These are phyloP conservation scores for Drosophila ustulata DNA, from an alignment of 2,888 invertebrate species.

Conservation along the genomic window DNA sequence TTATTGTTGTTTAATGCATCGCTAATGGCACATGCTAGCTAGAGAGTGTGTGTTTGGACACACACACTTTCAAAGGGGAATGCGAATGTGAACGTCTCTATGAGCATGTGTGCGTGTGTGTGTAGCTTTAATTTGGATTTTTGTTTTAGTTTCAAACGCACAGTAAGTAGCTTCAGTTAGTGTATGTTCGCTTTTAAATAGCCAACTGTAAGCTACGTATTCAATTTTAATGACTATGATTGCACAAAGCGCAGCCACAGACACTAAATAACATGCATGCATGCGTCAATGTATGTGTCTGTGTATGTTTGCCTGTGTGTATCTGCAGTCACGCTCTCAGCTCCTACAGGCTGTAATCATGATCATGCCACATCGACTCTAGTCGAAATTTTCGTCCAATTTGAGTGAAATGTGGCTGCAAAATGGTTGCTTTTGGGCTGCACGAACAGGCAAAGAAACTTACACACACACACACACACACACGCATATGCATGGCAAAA, in stretches of 20 bases:
- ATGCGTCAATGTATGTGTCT: too few species aligned
- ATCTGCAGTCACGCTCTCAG: slow-evolving; percentile 55
- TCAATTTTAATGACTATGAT: slow-evolving; percentile 74
- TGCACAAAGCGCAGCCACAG: slow-evolving; percentile 66
- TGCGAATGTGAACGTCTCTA: slow-evolving; percentile 26
- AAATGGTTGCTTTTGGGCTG: slow-evolving; percentile 16
- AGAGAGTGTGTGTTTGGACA: slow-evolving; percentile 14
- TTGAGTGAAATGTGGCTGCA: slow-evolving; percentile 42
- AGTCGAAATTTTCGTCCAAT: slow-evolving; percentile 32
- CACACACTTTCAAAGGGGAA: slow-evolving; percentile 32
- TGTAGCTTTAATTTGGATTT: slow-evolving; percentile 61
- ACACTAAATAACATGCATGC: slow-evolving; percentile 13
- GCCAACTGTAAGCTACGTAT: slow-evolving; percentile 50
- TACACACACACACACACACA: background rate
- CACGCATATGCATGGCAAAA: too few species aligned
- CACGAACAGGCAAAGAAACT: background rate
- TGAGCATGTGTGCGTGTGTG: background rate
- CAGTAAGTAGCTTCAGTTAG: slow-evolving; percentile 77
- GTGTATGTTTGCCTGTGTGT: background rate
- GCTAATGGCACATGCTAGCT: slow-evolving; percentile 47
- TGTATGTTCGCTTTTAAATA: slow-evolving; percentile 49
- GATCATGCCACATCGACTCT: slow-evolving; percentile 43
- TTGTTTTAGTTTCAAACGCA: slow-evolving; percentile 83
- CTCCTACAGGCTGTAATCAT: slow-evolving; percentile 61
- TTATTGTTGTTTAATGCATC: slow-evolving; percentile 58